Percentiles rank a stretch among this genome's conserved stretches.
Evolutionary conservation across 2,888 invertebrate genomes (phyloP).

Genomic region (Lasioglossum leucozonium): DNA sequence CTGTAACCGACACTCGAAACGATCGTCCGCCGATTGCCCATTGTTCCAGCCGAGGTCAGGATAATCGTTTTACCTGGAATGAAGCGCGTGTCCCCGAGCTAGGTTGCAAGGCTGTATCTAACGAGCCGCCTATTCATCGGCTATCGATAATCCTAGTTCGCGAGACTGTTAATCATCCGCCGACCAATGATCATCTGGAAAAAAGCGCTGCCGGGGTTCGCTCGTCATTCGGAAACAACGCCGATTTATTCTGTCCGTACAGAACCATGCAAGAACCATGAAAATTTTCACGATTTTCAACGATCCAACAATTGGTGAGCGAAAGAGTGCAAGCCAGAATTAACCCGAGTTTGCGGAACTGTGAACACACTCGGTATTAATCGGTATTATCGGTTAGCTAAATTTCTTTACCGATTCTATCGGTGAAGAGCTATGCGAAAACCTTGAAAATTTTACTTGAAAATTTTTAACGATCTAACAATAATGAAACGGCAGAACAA

Average conservation of each 20-base stretch:
- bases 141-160: background rate
- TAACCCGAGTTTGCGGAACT: too few species aligned
- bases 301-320: too few species aligned
- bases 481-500: too few species aligned
- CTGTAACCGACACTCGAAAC: slow-evolving; percentile 1
- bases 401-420: too few species aligned
- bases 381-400: too few species aligned
- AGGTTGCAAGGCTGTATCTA: slow-evolving; percentile 37
- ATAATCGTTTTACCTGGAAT: slow-evolving; percentile 12
- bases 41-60: slow-evolving; percentile 43
- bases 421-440: background rate
- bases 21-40: slow-evolving; percentile 13
- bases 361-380: too few species aligned
- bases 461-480: too few species aligned
- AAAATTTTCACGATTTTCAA: too few species aligned
- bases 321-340: too few species aligned
- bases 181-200: background rate
- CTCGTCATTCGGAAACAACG: background rate
- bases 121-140: background rate
- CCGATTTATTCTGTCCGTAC: background rate
- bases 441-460: too few species aligned
- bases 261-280: background rate
- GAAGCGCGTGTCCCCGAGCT: background rate
- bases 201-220: background rate
- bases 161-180: background rate